Evolutionary conservation across 2,888 invertebrate genomes (phyloP).

Genomic region (Catotricha subobsoleta): DNA sequence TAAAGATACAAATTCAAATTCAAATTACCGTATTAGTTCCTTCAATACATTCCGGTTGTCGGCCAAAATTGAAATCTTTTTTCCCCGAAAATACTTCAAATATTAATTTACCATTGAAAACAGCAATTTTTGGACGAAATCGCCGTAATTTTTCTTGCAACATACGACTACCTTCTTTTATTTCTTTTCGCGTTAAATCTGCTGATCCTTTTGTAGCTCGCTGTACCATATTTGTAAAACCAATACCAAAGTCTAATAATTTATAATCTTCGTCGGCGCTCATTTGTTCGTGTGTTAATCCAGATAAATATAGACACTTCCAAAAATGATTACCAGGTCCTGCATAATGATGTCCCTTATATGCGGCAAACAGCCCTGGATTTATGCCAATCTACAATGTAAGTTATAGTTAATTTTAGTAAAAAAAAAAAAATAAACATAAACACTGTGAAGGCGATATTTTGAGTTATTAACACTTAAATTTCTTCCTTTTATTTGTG

Average conservation of each 20-base stretch:
- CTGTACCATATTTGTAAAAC: slow-evolving; percentile 95
- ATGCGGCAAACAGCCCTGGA: slow-evolving; percentile 92
- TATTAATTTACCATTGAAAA: slow-evolving; percentile 96
- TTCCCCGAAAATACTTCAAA: slow-evolving; percentile 95
- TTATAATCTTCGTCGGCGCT: slow-evolving; percentile 92
- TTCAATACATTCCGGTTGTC: slow-evolving; percentile 83
- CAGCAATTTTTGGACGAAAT: slow-evolving; percentile 90
- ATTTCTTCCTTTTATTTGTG: too few species aligned
- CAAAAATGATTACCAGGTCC: slow-evolving; percentile 99
- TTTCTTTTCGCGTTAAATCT: slow-evolving; percentile 83
- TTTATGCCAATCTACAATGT: slow-evolving; percentile 97
- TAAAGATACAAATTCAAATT: not conserved
- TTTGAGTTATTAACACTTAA: too few species aligned
- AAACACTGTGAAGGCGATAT: too few species aligned
- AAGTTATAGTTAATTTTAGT: not conserved
- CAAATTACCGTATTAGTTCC: slow-evolving; percentile 80
- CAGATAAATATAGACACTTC: slow-evolving; percentile 91
- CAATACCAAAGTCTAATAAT: slow-evolving; percentile 82
- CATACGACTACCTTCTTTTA: slow-evolving; percentile 80
- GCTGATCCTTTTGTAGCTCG: slow-evolving; percentile 92
- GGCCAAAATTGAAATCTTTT: slow-evolving; percentile 92
- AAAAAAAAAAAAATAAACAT: not conserved
- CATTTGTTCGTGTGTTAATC: slow-evolving; percentile 86
- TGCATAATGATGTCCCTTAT: slow-evolving; percentile 96
- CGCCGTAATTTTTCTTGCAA: slow-evolving; percentile 77